A percentile compares a stretch with the other conserved stretches of the same genome.
Conservation (phyloP, 2,797 vertebrate genomes). For the Chelidonichthys spinosus region DNA sequence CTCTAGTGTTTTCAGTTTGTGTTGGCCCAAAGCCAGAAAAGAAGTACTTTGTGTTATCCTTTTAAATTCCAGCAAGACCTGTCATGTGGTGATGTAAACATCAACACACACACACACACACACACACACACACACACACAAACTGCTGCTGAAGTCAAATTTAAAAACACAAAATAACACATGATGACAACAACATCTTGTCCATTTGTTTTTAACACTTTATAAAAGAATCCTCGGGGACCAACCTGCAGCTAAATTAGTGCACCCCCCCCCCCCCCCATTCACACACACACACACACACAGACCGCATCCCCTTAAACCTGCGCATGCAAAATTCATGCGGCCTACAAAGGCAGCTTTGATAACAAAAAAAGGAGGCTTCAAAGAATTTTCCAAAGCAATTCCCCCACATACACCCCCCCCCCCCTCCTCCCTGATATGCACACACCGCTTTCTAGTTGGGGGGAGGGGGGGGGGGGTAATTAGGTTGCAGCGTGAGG, state of each 20-base stretch:
- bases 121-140: neutral
- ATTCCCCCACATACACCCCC: slow-evolving; percentile 2
- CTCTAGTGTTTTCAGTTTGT: slow-evolving; percentile 5
- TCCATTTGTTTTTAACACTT: too few species aligned
- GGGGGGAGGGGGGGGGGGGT: neutral
- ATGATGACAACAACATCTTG: too few species aligned
- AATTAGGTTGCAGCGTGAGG: slow-evolving; percentile 47
- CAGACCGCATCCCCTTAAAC: slow-evolving; percentile 61
- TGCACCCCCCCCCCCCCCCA: neutral
- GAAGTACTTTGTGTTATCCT: slow-evolving; percentile 21
- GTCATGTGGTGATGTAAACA: slow-evolving; percentile 15
- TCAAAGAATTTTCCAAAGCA: slow-evolving; percentile 73
- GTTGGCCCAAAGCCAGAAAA: slow-evolving; percentile 14
- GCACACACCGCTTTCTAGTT: slow-evolving; percentile 29
- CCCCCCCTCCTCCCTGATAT: slow-evolving; percentile 19
- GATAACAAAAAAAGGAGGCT: slow-evolving; percentile 74
- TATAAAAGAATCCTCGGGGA: too few species aligned
- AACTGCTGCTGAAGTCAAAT: too few species aligned
- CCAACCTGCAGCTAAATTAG: slow-evolving; percentile 16
- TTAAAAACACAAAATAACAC: too few species aligned
- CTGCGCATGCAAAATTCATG: slow-evolving; percentile 77
- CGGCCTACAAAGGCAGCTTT: slow-evolving; percentile 73
- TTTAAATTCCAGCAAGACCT: slow-evolving; percentile 19
- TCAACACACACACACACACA: neutral
- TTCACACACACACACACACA: slow-evolving; percentile 13